A percentile compares a stretch with the other conserved stretches of the same genome.
Conservation (phyloP, 2,888 invertebrate species). For the Hirtodrosophila cameraria region DNA sequence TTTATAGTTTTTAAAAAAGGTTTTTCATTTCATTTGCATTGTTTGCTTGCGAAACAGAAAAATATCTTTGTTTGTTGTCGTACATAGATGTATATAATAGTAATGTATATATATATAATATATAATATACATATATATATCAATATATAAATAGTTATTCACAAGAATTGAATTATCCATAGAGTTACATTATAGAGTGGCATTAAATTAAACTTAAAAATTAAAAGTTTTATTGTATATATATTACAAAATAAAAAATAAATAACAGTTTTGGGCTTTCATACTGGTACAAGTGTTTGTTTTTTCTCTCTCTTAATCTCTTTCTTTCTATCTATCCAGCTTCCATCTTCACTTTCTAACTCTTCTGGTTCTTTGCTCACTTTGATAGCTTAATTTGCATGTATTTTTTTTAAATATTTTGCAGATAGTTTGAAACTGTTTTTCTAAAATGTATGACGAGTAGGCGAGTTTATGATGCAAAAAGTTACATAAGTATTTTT, state of each 20-base stretch:
- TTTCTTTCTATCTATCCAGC: conserved; percentile 11
- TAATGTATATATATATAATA: conserved; percentile 42
- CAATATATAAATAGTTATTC: conserved; percentile 76
- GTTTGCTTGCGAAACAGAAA: conserved; percentile 76
- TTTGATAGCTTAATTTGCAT: conserved; percentile 15
- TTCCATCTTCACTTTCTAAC: conserved; percentile 12
- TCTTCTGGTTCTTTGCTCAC: conserved; percentile 21
- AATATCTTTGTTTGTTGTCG: conserved; percentile 71
- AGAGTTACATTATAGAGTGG: conserved; percentile 62
- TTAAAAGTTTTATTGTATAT: conserved; percentile 18
- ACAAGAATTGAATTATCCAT: conserved; percentile 75
- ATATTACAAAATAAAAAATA: conserved; percentile 75
- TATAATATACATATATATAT: conserved; percentile 48
- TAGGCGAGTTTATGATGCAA: conserved; percentile 66
- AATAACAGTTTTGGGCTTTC: conserved; percentile 78
- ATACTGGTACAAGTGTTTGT: conserved; percentile 73
- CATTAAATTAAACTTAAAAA: conserved; percentile 50
- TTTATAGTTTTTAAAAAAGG: conserved; percentile 69
- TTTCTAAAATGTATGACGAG: conserved; percentile 64
- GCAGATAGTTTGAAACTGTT: conserved; percentile 47
- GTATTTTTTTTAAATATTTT: conserved; percentile 1
- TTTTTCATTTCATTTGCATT: conserved; percentile 67
- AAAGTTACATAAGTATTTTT: conserved; percentile 40
- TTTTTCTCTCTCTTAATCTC: conserved; percentile 1
- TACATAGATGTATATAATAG: conserved; percentile 66